Evolutionary conservation across 2,113 vertebrate genomes (phyloP), one percentile per base, ranked within the genome.

Genomic region (Microtus ochrogaster): DNA sequence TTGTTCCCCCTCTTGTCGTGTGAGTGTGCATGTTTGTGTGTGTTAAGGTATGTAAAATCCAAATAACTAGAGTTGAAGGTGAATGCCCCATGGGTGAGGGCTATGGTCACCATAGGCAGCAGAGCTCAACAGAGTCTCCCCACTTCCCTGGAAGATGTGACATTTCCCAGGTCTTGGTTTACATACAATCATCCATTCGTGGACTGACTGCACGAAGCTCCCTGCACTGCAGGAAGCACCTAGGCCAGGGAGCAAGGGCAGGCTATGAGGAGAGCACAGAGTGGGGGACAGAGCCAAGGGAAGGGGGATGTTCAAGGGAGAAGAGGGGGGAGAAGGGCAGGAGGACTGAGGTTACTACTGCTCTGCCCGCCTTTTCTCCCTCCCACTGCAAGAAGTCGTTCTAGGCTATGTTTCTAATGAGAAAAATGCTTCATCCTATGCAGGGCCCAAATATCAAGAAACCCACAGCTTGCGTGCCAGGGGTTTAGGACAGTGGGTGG

Each of bases 121-220:
- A 22, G 0, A 0, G 41, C 49, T 76, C 3, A 30, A 63, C 14
- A 2, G 2, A 16, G 94, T 41, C 24, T 1, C 41, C 19, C 33
- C 63, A 9, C 4, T 82, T 73, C 94, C 82, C 13, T 65, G 82
- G 55, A 6, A 5, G 63, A 41, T 47, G 6, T 89, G 91, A 96
- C 92, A 94, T 94, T 95, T 97, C 94, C 95, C 97, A 63, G 36
- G 17, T 68, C 87, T 41, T 16, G 22, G 47, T 94, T 77, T 93
- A 95, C 92, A 97, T 96, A 97, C 4, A 91, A 24, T 72, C 86
- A 52, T 78, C 91, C 81, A 13, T 94, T 83, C 91, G 17, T 21
- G 0, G 0, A 55, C 8, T 55, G n/a, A 30, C 39, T 65, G 11
- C 6, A 33, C 19, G 17, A n/a, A 52, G 7, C 44, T 79, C 74